Percentiles rank a stretch among this genome's conserved stretches.
These are phyloP conservation scores for Zosterops japonicus DNA, from an alignment of 2,113 vertebrate species.

Conservation along the genomic window DNA sequence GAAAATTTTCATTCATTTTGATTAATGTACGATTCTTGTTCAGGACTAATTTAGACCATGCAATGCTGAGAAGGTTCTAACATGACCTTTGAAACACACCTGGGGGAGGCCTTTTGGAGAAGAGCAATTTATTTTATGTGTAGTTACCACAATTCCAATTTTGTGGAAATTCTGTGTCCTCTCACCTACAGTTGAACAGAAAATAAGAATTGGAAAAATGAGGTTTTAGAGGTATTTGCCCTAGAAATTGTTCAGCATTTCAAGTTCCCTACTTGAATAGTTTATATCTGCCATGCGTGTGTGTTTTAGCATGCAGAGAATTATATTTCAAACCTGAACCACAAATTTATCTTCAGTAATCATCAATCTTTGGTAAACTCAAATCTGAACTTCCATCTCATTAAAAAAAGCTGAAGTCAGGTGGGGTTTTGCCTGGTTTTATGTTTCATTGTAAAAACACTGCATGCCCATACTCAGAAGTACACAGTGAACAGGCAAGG, in stretches of 20 bases:
- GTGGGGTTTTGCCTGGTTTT: neutral
- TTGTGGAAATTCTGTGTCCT: neutral
- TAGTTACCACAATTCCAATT: neutral
- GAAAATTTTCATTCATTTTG: neutral
- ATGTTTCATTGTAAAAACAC: neutral
- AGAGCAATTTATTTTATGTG: neutral
- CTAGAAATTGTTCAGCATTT: neutral
- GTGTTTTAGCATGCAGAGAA: neutral
- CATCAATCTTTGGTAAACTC: neutral
- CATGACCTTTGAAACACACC: neutral
- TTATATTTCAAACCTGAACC: neutral
- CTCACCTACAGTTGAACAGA: neutral
- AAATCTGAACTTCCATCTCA: neutral
- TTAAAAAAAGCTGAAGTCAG: neutral
- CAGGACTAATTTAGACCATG: neutral
- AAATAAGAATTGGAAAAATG: neutral
- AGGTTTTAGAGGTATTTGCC: neutral
- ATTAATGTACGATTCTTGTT: neutral
- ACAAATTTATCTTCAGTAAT: neutral
- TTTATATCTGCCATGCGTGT: neutral
- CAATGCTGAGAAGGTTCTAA: constrained; percentile 6
- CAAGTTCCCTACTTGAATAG: neutral
- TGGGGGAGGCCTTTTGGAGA: neutral
- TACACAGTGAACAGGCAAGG: neutral
- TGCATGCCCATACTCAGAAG: neutral